Conservation (phyloP, 2,797 vertebrate species). For the Thaleichthys pacificus region DNA sequence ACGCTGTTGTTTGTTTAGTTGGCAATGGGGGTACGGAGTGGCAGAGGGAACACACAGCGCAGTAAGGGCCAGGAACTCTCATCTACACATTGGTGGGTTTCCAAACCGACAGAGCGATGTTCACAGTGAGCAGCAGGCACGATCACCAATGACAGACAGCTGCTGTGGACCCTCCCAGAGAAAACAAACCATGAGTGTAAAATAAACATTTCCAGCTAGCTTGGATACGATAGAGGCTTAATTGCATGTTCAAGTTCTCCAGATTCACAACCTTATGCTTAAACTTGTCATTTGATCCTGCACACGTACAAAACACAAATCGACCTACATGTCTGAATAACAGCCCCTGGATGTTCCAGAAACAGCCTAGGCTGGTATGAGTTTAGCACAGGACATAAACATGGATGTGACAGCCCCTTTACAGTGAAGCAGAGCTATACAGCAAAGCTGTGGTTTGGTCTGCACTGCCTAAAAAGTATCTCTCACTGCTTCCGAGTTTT, state of each 20-base stretch:
- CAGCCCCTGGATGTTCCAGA: too few relatives aligned
- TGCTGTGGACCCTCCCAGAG: background rate
- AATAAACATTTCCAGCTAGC: background rate
- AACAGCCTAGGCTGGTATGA: background rate
- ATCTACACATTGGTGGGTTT: background rate
- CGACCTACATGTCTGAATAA: too few relatives aligned
- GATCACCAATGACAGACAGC: background rate
- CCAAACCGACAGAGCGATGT: background rate
- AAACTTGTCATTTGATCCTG: background rate
- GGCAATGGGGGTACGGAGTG: background rate
- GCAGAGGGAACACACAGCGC: background rate
- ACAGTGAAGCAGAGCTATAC: background rate
- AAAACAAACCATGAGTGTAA: background rate
- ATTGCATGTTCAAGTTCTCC: background rate
- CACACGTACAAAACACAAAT: too few relatives aligned
- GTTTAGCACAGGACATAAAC: constrained; percentile 12
- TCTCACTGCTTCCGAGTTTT: background rate
- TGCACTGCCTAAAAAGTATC: background rate
- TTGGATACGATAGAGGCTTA: background rate
- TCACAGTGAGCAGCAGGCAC: background rate
- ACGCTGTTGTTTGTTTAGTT: constrained; percentile 1
- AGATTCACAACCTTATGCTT: background rate
- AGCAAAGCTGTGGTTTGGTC: background rate
- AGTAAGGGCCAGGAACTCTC: background rate
- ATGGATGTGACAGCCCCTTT: constrained; percentile 9